Percentiles rank a stretch among this genome's conserved stretches.
Conservation (phyloP, 2,888 invertebrate genomes). For the Zhengitettix transpicula region DNA sequence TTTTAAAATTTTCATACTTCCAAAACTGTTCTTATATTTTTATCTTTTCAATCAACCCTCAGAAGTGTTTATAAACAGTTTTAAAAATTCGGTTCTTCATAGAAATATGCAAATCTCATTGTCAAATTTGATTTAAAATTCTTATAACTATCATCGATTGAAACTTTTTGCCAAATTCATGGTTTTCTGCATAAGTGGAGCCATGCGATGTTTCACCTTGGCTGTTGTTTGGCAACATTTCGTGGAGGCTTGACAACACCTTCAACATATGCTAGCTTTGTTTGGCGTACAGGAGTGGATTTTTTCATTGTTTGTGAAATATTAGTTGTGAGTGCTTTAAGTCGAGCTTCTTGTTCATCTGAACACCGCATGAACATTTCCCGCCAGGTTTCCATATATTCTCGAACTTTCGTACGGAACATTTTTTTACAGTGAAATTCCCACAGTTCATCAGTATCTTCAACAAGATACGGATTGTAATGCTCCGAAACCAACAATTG, state of each 20-base stretch:
- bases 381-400: slow-evolving; percentile 79
- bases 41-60: too few species aligned
- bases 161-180: slow-evolving; percentile 26
- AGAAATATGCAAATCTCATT: background rate
- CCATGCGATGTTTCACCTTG: slow-evolving; percentile 50
- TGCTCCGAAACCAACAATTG: slow-evolving; percentile 75
- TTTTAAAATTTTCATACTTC: too few species aligned
- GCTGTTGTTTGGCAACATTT: slow-evolving; percentile 54
- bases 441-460: slow-evolving; percentile 84
- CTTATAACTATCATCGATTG: slow-evolving; percentile 12
- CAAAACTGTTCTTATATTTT: too few species aligned
- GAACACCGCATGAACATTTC: slow-evolving; percentile 78
- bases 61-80: too few species aligned
- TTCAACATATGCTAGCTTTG: slow-evolving; percentile 83
- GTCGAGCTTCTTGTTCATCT: slow-evolving; percentile 68
- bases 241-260: slow-evolving; percentile 79
- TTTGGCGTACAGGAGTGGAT: slow-evolving; percentile 63
- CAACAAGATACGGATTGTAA: slow-evolving; percentile 78
- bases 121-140: background rate
- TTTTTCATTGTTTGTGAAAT: slow-evolving; percentile 65
- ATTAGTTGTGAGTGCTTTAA: slow-evolving; percentile 65
- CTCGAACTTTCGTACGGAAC: slow-evolving; percentile 41
- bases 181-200: slow-evolving; percentile 78
- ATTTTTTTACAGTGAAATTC: slow-evolving; percentile 62
- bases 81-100: too few species aligned